phyloP scores from a whole-genome alignment of 2,888 invertebrate genomes.

The Tricholauxania praeusta region DNA sequence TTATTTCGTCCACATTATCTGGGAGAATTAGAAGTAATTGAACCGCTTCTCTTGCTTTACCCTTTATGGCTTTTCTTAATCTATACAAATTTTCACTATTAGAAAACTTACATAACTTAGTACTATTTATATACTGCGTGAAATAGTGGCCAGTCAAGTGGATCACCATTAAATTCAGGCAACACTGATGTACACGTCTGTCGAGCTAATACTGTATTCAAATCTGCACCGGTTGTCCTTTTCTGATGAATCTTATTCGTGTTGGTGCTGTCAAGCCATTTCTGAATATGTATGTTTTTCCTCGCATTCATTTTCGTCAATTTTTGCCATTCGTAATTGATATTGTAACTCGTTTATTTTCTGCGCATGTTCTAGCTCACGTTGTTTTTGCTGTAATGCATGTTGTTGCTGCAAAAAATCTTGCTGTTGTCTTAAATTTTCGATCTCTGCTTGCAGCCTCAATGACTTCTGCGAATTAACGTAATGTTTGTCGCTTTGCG shows the following conservation, averaged over 20 bases:
- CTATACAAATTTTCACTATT: constrained; percentile 2
- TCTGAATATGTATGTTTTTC: too few species aligned
- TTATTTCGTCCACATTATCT: too few species aligned
- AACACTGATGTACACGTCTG: too few species aligned
- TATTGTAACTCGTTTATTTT: background rate
- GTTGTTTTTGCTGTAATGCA: background rate
- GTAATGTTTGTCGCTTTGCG: too few species aligned
- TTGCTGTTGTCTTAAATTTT: background rate
- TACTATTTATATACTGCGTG: constrained; percentile 1
- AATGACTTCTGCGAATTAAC: too few species aligned
- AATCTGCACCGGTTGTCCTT: too few species aligned
- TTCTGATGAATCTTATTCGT: too few species aligned
- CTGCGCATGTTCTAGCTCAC: background rate
- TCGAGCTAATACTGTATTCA: too few species aligned
- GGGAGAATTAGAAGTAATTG: background rate
- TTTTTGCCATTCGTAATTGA: too few species aligned
- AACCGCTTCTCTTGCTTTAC: background rate
- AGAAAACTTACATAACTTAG: constrained; percentile 9
- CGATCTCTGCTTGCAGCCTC: background rate
- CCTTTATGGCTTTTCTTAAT: background rate
- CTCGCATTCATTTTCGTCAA: too few species aligned
- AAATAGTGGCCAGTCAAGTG: background rate
- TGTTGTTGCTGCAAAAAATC: too few species aligned
- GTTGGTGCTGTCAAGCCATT: background rate
- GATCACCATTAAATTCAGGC: too few species aligned